Conservation (phyloP, 1,140 invertebrate species). For the Philopotamus ludificatus region DNA sequence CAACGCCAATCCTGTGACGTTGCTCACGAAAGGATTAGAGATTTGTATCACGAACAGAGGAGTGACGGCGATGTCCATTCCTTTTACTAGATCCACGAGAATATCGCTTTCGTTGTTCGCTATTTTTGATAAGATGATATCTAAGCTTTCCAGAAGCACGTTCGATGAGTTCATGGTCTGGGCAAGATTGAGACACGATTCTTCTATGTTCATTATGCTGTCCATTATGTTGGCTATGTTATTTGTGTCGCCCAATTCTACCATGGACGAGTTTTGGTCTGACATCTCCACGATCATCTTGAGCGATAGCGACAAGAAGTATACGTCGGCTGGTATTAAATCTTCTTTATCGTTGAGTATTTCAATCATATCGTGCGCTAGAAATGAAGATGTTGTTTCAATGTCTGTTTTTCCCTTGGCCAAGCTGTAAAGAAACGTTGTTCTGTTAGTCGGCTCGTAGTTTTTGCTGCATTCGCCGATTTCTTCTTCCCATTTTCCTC, state of each 20-base stretch:
- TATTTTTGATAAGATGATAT: constrained; percentile 48
- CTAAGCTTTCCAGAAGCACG: constrained; percentile 55
- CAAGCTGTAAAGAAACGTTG: constrained; percentile 50
- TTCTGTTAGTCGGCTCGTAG: constrained; percentile 48
- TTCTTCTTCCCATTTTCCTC: constrained; percentile 50
- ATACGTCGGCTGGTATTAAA: constrained; percentile 55
- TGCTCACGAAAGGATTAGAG: constrained; percentile 55
- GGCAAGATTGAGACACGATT: constrained; percentile 49
- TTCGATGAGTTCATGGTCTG: constrained; percentile 57
- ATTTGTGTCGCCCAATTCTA: constrained; percentile 50
- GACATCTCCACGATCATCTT: constrained; percentile 47
- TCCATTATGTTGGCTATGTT: constrained; percentile 55
- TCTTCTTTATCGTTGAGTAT: constrained; percentile 47
- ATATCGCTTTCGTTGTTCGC: constrained; percentile 42
- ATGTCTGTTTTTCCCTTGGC: constrained; percentile 46
- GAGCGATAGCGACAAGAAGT: constrained; percentile 56
- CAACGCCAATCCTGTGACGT: constrained; percentile 60
- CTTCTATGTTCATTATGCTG: constrained; percentile 51
- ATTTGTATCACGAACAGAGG: constrained; percentile 54
- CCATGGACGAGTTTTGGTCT: constrained; percentile 44
- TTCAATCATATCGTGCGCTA: constrained; percentile 47
- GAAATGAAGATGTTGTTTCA: constrained; percentile 46
- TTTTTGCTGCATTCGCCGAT: constrained; percentile 50
- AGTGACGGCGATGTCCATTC: constrained; percentile 47
- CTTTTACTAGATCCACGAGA: constrained; percentile 35